phyloP scores from a whole-genome alignment of 2,888 invertebrate species.

The Eubasilissa splendida region DNA sequence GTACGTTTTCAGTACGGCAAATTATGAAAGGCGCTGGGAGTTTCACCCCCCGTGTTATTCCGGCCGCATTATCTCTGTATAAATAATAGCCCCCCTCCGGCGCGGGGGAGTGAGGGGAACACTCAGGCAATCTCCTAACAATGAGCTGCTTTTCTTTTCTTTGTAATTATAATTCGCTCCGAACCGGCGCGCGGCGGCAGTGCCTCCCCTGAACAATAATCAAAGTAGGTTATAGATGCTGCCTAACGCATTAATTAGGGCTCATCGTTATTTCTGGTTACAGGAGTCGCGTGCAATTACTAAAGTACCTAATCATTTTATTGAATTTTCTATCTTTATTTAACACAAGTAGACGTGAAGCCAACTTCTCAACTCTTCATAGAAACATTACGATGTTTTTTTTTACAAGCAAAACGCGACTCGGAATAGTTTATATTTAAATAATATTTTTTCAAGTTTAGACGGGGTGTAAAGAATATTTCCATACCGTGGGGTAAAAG shows the following conservation, averaged over 20 bases:
- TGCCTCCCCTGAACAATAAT: conserved; percentile 12
- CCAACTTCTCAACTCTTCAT: no score
- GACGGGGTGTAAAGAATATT: neutral
- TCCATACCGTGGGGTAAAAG: neutral
- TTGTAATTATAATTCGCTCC: conserved; percentile 29
- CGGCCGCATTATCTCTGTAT: conserved; percentile 40
- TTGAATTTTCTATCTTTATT: neutral
- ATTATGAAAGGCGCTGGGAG: neutral
- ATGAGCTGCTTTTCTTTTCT: conserved; percentile 39
- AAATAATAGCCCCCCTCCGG: conserved; percentile 34
- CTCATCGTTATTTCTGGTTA: conserved; percentile 11
- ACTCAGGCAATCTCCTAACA: conserved; percentile 22
- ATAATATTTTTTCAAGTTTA: conserved; percentile 5
- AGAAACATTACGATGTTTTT: no score
- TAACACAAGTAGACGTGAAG: no score
- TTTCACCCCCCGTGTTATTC: conserved; percentile 18
- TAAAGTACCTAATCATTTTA: neutral
- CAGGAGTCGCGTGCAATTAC: conserved; percentile 7
- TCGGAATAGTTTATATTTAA: neutral
- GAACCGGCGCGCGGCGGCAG: conserved; percentile 24
- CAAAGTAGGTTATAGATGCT: conserved; percentile 18
- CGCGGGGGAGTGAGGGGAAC: neutral
- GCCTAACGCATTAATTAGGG: conserved; percentile 33
- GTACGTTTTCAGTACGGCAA: conserved; percentile 3
- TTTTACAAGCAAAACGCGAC: neutral